Evolutionary conservation across 1,140 invertebrate genomes (phyloP).

Genomic region (Hirudo medicinalis): DNA sequence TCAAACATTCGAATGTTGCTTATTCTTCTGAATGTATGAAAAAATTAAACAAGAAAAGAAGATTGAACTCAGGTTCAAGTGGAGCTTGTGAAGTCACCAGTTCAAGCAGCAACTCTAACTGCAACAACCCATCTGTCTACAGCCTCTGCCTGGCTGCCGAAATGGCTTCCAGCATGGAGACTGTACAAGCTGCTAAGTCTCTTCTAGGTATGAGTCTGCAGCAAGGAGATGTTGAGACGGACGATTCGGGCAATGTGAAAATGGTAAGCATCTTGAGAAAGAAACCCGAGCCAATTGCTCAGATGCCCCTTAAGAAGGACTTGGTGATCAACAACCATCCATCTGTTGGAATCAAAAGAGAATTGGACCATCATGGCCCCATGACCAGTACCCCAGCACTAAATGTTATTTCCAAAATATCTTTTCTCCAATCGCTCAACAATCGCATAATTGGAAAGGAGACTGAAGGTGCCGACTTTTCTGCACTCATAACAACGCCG

Average conservation of each 20-base stretch:
- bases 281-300: background rate
- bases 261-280: constrained; percentile 3
- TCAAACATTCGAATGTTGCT: background rate
- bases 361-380: background rate
- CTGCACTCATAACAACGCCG: background rate
- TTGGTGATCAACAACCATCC: background rate
- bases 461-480: constrained; percentile 3
- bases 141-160: constrained; percentile 1
- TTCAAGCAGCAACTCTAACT: background rate
- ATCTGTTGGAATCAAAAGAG: background rate
- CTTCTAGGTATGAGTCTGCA: constrained; percentile 1
- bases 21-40: background rate
- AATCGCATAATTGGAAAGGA: constrained; percentile 4
- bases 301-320: background rate
- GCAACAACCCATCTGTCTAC: background rate
- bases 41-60: background rate
- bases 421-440: background rate
- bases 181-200: constrained; percentile 5
- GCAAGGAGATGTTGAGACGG: background rate
- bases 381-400: background rate
- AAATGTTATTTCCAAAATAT: background rate
- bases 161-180: constrained; percentile 11
- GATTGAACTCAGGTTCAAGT: constrained; percentile 5
- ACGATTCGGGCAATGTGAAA: background rate
- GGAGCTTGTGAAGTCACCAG: background rate